A percentile compares a stretch with the other conserved stretches of the same genome.
These are phyloP conservation scores for Mamestra configurata DNA, from an alignment of 1,140 invertebrate genomes.

Conservation along the genomic window DNA sequence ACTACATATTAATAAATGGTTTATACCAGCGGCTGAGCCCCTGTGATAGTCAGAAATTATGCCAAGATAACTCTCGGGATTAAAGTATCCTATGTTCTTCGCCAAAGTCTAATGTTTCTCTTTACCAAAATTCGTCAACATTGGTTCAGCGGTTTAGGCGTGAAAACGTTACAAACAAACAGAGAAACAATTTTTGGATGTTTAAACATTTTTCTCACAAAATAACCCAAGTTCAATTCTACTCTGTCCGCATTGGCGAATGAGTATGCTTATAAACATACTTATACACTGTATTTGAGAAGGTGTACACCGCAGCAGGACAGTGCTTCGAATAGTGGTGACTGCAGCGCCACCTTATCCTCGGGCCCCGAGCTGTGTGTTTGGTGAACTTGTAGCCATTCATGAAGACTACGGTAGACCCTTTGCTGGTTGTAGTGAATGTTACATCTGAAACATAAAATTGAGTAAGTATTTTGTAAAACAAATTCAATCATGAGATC, in stretches of 20 bases:
- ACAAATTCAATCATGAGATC: too few relatives aligned
- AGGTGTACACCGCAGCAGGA: constrained; percentile 52
- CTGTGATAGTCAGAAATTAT: too few relatives aligned
- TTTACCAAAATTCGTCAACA: too few relatives aligned
- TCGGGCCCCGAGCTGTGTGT: constrained; percentile 19
- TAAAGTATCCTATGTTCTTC: too few relatives aligned
- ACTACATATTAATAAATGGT: too few relatives aligned
- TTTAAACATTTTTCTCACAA: background rate
- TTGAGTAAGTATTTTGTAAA: background rate
- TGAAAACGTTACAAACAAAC: too few relatives aligned
- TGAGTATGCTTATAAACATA: constrained; percentile 39
- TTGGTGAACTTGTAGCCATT: constrained; percentile 42
- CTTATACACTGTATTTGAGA: constrained; percentile 44
- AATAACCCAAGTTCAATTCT: background rate
- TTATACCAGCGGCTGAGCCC: too few relatives aligned
- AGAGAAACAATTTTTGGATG: too few relatives aligned
- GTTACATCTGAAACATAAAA: constrained; percentile 12
- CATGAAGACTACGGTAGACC: constrained; percentile 1
- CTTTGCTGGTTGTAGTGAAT: constrained; percentile 5
- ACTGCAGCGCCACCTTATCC: constrained; percentile 49
- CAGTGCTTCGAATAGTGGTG: constrained; percentile 30
- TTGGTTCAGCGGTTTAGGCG: too few relatives aligned
- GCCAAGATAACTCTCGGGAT: too few relatives aligned
- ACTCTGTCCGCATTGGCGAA: background rate
- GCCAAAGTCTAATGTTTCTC: too few relatives aligned